Conservation (phyloP, 2,113 vertebrate species). For the Recurvirostra avosetta region DNA sequence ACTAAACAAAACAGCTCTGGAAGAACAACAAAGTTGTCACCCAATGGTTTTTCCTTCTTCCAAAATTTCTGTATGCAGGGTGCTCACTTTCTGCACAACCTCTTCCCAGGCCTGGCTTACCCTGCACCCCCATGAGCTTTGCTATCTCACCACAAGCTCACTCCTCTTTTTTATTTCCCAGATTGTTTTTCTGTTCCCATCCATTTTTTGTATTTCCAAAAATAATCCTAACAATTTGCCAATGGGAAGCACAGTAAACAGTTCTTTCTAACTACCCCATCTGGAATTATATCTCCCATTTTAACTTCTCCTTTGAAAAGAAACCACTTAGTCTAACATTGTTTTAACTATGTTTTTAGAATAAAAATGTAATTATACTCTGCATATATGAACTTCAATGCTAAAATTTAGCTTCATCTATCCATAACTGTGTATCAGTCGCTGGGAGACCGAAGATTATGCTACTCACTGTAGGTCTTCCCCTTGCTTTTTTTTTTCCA, state of each 20-base stretch:
- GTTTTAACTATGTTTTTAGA: not conserved
- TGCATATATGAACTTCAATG: not conserved
- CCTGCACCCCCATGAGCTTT: not conserved
- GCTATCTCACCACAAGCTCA: not conserved
- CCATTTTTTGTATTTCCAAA: not conserved
- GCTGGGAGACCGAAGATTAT: not conserved
- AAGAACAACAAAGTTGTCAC: not conserved
- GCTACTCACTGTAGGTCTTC: not conserved
- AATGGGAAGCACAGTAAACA: not conserved
- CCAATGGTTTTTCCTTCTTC: not conserved
- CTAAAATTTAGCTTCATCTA: not conserved
- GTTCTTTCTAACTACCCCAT: not conserved
- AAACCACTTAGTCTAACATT: not conserved
- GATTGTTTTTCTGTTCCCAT: not conserved
- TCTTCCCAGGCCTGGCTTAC: not conserved
- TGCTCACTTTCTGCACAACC: not conserved
- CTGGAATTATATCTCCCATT: constrained; percentile 14
- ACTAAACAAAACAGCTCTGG: not conserved
- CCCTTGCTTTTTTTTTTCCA: not conserved
- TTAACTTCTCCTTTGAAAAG: constrained; percentile 25
- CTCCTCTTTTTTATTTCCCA: not conserved
- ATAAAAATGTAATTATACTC: constrained; percentile 20
- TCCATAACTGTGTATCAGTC: not conserved
- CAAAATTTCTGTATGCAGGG: not conserved
- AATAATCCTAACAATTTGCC: not conserved